Percentiles rank a stretch among this genome's conserved stretches.
Evolutionary conservation across 2,888 invertebrate species (phyloP).

Genomic region (Siphlonurus alternatus): DNA sequence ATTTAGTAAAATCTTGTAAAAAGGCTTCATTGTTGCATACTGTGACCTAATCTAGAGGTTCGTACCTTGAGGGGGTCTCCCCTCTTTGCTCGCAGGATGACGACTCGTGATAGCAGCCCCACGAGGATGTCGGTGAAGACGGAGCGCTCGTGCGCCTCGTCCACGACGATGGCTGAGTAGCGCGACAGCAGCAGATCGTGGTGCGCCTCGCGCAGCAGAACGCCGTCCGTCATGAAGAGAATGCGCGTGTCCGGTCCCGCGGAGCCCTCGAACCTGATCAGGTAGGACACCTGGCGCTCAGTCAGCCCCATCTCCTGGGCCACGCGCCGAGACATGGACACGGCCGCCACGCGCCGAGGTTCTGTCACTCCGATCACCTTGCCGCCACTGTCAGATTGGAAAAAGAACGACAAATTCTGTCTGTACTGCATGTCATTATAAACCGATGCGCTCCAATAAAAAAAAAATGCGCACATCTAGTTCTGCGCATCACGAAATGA

Average conservation of each 20-base stretch:
- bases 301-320: conserved; percentile 73
- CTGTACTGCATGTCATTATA: too few relatives aligned
- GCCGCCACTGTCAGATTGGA: conserved; percentile 4
- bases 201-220: conserved; percentile 76
- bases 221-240: conserved; percentile 98
- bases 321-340: conserved; percentile 88
- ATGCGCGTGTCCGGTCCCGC: conserved; percentile 73
- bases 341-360: conserved; percentile 94
- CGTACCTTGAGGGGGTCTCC: conserved; percentile 54
- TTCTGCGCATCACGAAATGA: too few relatives aligned
- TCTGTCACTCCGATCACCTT: conserved; percentile 90
- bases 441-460: too few relatives aligned
- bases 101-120: conserved; percentile 79
- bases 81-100: conserved; percentile 58
- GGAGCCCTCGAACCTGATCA: conserved; percentile 93
- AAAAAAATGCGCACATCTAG: too few relatives aligned
- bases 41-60: not conserved
- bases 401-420: too few relatives aligned
- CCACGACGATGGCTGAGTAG: conserved; percentile 88
- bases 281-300: conserved; percentile 60
- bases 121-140: conserved; percentile 92
- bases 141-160: conserved; percentile 96
- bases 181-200: conserved; percentile 57
- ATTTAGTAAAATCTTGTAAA: too few relatives aligned
- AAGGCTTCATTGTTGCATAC: too few relatives aligned